Base-by-base conservation (phyloP, 2,888 invertebrate species). In the Microplitis deprimator region DNA sequence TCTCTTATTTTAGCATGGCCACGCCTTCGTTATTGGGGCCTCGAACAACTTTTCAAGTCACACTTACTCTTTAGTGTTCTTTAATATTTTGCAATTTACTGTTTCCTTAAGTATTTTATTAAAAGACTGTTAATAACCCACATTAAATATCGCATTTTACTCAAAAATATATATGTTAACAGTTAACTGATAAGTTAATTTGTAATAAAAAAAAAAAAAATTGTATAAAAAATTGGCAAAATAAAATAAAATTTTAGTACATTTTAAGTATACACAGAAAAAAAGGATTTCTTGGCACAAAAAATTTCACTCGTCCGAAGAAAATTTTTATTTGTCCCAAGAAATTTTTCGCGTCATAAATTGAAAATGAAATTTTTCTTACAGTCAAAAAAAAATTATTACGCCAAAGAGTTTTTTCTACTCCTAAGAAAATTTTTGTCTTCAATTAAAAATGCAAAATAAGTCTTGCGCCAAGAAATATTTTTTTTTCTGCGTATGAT, bases 11-110 rank as follows among this genome's bases (percentile, higher is more conserved):
- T 77, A 65, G 16, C 69, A 64, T 16, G 50, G 68, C 73, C 73
- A 77, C 77, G 65, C 73, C 73, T 65, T 60, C 39, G 29, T n/a
- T 16, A 61, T 38, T 50, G n/a, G 68, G 62, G 29, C 41, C 38
- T 68, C 20, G 67, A 77, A 77, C 73, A 59, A 73, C 72, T 77
- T 77, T 77, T 72, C 50, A 71, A 65, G 41, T 65, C 61, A n/a
- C 68, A 77, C 68, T 73, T 29, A 29, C 29, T 29, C 29, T 29
- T 29, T 40, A 20, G 72, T 10, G 38, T 68, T 68, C 65, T 29
- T 38, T 65, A 40, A 59, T 77, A 68, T 73, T 73, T 77, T 68
- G 73, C 68, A 73, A 73, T n/a, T 50, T 50, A 50, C 50, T 50
- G 50, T 50, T 50, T 29, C 29, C 3, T 3, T 50, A 6, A 50